Conservation (phyloP, 2,113 vertebrate genomes). For the Emydura subglobosa region DNA sequence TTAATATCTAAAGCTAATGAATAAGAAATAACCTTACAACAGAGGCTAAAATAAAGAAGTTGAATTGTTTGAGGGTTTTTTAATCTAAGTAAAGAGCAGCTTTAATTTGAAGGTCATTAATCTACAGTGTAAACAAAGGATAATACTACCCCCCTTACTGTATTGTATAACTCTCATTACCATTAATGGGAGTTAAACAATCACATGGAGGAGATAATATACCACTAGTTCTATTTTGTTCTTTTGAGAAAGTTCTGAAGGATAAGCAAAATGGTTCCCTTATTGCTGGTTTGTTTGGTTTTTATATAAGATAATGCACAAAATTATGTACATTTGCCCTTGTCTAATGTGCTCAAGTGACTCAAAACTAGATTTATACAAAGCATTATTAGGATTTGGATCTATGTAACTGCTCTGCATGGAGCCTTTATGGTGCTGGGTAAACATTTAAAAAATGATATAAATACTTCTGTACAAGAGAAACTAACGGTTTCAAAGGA, state of each 20-base stretch:
- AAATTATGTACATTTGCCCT: conserved; percentile 13
- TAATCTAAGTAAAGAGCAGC: not conserved
- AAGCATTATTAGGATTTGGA: conserved; percentile 23
- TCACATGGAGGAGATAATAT: not conserved
- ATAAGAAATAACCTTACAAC: not conserved
- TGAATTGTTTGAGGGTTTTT: not conserved
- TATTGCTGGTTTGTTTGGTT: not conserved
- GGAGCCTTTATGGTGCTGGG: conserved; percentile 53
- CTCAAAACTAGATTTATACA: conserved; percentile 41
- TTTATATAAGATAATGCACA: rapidly evolving
- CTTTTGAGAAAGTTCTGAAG: not conserved
- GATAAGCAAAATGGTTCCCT: not conserved
- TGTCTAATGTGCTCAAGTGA: conserved; percentile 2
- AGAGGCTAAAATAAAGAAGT: not conserved
- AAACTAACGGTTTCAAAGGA: conserved; percentile 37
- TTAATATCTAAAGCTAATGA: not conserved
- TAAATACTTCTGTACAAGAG: conserved; percentile 20
- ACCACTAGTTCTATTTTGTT: not conserved
- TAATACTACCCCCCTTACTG: not conserved
- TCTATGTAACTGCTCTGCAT: conserved; percentile 52
- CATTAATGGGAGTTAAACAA: not conserved
- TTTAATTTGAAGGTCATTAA: not conserved
- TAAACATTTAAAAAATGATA: conserved; percentile 42
- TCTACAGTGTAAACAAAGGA: not conserved
- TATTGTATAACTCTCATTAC: not conserved